Evolutionary conservation across 1,140 invertebrate genomes (phyloP), one percentile per base, ranked within the genome.

Genomic region (Drosophila busckii): DNA sequence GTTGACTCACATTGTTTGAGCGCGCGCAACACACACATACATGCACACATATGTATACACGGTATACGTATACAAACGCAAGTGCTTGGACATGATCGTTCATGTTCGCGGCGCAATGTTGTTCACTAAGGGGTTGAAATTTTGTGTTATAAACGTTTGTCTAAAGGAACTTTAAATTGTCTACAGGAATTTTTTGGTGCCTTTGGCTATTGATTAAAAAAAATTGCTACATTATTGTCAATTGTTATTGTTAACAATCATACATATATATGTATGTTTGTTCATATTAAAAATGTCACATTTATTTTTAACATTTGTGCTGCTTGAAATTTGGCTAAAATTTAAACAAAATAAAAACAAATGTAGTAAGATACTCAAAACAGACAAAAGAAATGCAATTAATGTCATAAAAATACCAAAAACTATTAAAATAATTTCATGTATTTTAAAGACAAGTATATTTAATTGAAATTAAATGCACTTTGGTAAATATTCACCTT

Each of bases 401-500:
- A n/a, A 31, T 3, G 8, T 31, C 22, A 19, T 38, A 29, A 56
- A 41, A 46, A 40, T 28, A 45, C 25, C 26, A 10, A 45, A 44
- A 41, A 61, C 20, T 40, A 22, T 20, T 41, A 10, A 15, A 12
- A 59, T 28, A 60, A 19, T 34, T 9, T 19, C 19, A 15, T 42
- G 10, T 20, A 29, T 29, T 42, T 31, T 29, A 20, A n/a, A 10
- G 19, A 23, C 2, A 29, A 35, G 15, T 12, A 28, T 15, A 52
- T 48, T 34, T 38, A 22, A 32, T 35, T 38, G 4, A 28, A 25
- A 46, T 25, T 17, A 16, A 1, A 20, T n/a, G n/a, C 15, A 8
- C 20, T 44, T 15, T 37, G n/a, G 13, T 28, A 23, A 45, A 71
- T 80, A 78, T 78, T 78, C 68, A 80, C 71, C 71, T 80, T 34